Evolutionary conservation across 2,797 vertebrate species (phyloP).

Genomic region (Thalassophryne amazonica): DNA sequence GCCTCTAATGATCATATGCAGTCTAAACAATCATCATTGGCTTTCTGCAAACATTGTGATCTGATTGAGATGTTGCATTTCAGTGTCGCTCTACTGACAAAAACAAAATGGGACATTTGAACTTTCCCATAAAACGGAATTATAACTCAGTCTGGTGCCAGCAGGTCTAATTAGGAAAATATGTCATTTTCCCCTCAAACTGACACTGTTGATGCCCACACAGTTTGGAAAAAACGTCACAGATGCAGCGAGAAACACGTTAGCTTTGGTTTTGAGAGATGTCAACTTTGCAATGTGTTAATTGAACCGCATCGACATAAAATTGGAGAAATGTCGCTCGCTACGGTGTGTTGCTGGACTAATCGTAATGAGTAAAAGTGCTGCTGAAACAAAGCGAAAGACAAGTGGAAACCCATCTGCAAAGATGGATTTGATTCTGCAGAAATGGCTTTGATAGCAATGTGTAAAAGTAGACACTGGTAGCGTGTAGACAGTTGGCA

Average conservation of each 20-base stretch:
- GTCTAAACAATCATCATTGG: neutral
- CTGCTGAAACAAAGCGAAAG: constrained; percentile 1
- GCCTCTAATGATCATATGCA: neutral
- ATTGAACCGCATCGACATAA: neutral
- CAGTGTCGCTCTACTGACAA: constrained; percentile 16
- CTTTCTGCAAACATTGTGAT: neutral
- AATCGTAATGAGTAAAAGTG: neutral
- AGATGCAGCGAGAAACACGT: constrained; percentile 38
- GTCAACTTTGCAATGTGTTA: constrained; percentile 26
- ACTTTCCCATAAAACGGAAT: constrained; percentile 42
- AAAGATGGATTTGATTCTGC: constrained; percentile 34
- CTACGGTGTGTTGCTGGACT: neutral
- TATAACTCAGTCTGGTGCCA: constrained; percentile 28
- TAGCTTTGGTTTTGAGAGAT: constrained; percentile 16
- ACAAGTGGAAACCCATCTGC: constrained; percentile 9
- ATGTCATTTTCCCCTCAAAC: constrained; percentile 37
- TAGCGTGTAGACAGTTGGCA: constrained; percentile 75
- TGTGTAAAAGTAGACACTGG: constrained; percentile 68
- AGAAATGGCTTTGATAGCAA: constrained; percentile 64
- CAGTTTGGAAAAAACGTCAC: constrained; percentile 31
- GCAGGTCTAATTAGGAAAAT: constrained; percentile 52
- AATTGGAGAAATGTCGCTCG: neutral
- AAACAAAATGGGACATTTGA: constrained; percentile 9
- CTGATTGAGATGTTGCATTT: constrained; percentile 1
- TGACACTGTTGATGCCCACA: constrained; percentile 33